Evolutionary conservation across 2,888 invertebrate genomes (phyloP), one percentile per base, ranked within the genome.

Genomic region (Globia sparganii): DNA sequence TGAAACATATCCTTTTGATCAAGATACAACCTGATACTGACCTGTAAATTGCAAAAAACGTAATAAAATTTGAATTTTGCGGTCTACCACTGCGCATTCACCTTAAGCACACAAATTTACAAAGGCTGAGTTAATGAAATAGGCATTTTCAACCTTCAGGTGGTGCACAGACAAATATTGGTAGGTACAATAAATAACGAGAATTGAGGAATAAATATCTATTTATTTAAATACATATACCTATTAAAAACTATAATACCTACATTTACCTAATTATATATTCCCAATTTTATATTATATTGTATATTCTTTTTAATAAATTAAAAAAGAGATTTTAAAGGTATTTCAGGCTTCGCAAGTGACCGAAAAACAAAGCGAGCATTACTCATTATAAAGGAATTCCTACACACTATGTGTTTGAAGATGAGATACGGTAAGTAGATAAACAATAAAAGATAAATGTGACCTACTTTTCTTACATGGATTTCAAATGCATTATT

Each of bases 381-480:
- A 69, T 75, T 65, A 61, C 21, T 34, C 46, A 79, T 37, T 13
- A 58, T 46, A 72, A 69, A 84, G 13, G 59, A 83, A 83, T 81
- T 67, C 37, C n/a, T 67, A 13, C 34, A 58, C 25, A 31, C n/a
- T 53, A 49, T 49, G 62, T 66, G 31, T 53, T 73, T 82, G 40
- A 67, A 75, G 80, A 75, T 80, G 68, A 84, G 74, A 83, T 81
- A 83, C 31, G n/a, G 56, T 46, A n/a, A 53, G 68, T 31, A 61
- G 82, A 82, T 80, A 83, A 80, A 84, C 65, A 84, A 80, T 72
- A 69, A 18, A 75, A 84, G 70, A 80, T 75, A 76, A 84, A 62
- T 68, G 70, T 76, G 67, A 67, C 84, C 83, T 73, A 80, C 72
- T 71, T 83, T 75, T 69, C 34, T 56, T 28, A 18, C 31, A 62